phyloP scores from a whole-genome alignment of 2,888 invertebrate genomes.

The Lochmaea crataegi region DNA sequence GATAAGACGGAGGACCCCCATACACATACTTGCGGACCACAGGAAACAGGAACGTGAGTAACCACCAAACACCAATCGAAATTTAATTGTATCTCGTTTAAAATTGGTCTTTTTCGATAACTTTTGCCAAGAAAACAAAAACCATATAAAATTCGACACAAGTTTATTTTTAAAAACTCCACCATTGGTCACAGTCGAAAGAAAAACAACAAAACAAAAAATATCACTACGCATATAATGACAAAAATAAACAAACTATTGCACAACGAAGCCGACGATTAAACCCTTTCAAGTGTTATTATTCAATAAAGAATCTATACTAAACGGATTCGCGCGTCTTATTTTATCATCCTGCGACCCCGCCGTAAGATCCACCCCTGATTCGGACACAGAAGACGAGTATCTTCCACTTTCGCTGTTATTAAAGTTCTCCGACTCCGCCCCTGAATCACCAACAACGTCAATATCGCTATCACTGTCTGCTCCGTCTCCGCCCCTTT shows the following conservation, averaged over 20 bases:
- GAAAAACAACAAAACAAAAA: conserved; percentile 26
- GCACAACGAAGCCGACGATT: conserved; percentile 46
- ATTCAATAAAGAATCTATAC: conserved; percentile 88
- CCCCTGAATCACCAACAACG: conserved; percentile 85
- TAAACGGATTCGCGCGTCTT: conserved; percentile 84
- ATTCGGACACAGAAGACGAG: conserved; percentile 55
- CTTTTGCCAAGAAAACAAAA: neutral
- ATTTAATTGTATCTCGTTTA: neutral
- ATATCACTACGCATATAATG: conserved; percentile 33
- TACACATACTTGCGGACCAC: too few species aligned
- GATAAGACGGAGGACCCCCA: too few species aligned
- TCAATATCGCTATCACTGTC: conserved; percentile 82
- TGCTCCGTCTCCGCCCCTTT: conserved; percentile 71
- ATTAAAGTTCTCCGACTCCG: conserved; percentile 75
- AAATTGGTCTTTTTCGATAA: neutral
- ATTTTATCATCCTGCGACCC: conserved; percentile 64
- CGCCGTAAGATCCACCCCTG: conserved; percentile 66
- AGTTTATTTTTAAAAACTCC: neutral
- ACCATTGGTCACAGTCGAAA: conserved; percentile 12
- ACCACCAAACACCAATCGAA: too few species aligned
- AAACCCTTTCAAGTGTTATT: conserved; percentile 73
- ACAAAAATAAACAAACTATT: conserved; percentile 48
- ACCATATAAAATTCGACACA: neutral
- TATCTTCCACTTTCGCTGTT: conserved; percentile 63
- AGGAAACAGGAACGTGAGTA: too few species aligned